These are phyloP conservation scores for Daboia siamensis DNA, from an alignment of 2,113 vertebrate genomes.

Conservation along the genomic window DNA sequence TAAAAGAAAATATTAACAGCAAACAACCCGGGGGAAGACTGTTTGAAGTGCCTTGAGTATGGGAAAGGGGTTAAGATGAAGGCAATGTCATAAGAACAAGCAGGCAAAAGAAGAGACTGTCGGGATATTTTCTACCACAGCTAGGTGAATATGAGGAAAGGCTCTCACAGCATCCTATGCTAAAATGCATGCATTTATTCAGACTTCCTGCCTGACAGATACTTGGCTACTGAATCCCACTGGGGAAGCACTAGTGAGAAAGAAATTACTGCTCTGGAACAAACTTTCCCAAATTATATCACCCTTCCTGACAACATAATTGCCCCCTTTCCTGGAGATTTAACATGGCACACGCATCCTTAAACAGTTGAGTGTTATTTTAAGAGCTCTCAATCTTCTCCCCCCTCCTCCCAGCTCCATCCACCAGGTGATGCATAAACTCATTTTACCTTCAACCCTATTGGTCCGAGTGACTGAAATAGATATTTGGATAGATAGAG, in stretches of 20 bases:
- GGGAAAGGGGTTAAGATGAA: background rate
- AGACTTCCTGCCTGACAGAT: conserved; percentile 47
- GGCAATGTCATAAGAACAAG: background rate
- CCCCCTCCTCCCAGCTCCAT: background rate
- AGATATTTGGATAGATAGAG: background rate
- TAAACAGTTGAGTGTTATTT: conserved; percentile 63
- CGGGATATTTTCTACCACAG: background rate
- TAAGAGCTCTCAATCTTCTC: conserved; percentile 50
- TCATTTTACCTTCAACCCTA: background rate
- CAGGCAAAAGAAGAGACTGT: background rate
- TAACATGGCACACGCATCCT: conserved; percentile 62
- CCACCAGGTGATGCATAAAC: background rate
- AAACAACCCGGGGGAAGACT: background rate
- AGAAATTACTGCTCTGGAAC: conserved; percentile 66
- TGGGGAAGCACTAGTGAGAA: conserved; percentile 38
- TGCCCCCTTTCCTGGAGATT: conserved; percentile 73
- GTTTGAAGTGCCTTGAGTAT: background rate
- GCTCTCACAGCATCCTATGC: background rate
- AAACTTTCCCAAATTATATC: conserved; percentile 73
- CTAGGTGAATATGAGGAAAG: background rate
- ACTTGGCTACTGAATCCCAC: conserved; percentile 69
- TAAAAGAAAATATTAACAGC: background rate
- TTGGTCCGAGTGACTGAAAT: background rate
- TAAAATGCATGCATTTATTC: background rate
- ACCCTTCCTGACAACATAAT: conserved; percentile 74